Evolutionary conservation across 2,888 invertebrate genomes (phyloP).

Genomic region (Epirrita christyi): DNA sequence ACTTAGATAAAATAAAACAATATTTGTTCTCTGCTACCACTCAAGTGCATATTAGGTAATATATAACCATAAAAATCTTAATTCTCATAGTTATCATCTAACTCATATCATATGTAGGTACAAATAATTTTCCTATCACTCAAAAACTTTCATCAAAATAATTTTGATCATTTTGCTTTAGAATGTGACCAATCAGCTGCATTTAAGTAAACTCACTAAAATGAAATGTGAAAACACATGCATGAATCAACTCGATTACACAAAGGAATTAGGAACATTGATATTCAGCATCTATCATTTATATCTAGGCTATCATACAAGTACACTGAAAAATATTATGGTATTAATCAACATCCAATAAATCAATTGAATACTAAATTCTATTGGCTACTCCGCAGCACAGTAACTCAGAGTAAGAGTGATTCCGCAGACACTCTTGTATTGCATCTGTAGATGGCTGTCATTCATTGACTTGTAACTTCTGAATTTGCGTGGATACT

Average conservation of each 20-base stretch:
- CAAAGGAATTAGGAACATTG: conserved; percentile 68
- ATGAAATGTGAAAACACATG: conserved; percentile 50
- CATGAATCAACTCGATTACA: conserved; percentile 61
- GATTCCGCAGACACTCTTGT: conserved; percentile 47
- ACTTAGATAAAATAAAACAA: conserved; percentile 68
- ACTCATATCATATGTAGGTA: conserved; percentile 22
- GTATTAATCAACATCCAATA: conserved; percentile 56
- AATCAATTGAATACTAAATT: conserved; percentile 62
- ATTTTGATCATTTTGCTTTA: conserved; percentile 67
- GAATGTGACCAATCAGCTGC: conserved; percentile 49
- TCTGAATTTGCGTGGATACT: conserved; percentile 86
- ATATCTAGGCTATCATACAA: conserved; percentile 57
- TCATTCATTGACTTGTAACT: conserved; percentile 86
- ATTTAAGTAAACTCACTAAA: conserved; percentile 42
- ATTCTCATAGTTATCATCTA: conserved; percentile 42
- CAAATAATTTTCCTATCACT: conserved; percentile 27
- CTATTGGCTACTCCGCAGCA: conserved; percentile 48
- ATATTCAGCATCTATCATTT: conserved; percentile 56
- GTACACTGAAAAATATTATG: conserved; percentile 66
- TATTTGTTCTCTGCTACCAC: conserved; percentile 65
- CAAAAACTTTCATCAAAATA: conserved; percentile 49
- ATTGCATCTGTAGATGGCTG: conserved; percentile 37
- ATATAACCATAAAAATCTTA: conserved; percentile 66
- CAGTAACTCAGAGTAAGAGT: conserved; percentile 43
- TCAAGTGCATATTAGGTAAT: conserved; percentile 48